Base-by-base conservation (phyloP, 2,797 vertebrate species). In the Brachymystax lenok region DNA sequence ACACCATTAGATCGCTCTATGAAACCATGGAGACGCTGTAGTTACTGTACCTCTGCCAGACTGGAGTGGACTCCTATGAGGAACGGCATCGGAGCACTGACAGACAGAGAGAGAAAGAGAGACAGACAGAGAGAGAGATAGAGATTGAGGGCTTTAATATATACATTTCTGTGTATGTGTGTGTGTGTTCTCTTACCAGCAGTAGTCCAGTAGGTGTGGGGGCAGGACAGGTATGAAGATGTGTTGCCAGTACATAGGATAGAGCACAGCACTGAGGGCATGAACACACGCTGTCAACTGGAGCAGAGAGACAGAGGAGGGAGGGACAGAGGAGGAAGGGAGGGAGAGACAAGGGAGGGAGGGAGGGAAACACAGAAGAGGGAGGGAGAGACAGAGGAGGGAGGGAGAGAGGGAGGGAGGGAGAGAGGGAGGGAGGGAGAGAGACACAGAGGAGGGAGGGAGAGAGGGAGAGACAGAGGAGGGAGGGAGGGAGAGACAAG, bases 211-310 rank as follows among this genome's bases (percentile, higher is more conserved):
- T 24, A 97, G 93, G 79, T 98, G 96, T 0, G 96, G 94, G 1
- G 97, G 97, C 59, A 98, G 90, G 0, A 96, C 95, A 12, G 97
- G 96, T 77, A 98, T 98, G 88, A 96, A 96, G 88, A 98, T 96
- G 82, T 98, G 97, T 72, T 98, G 96, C 97, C 97, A 98, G 91
- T 92, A 94, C 97, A 98, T 97, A 67, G 97, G 96, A 77, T 95
- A 96, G 12, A 98, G 87, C 83, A 96, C 89, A 4, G 93, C 91
- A 7, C 92, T 93, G 70, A 96, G 94, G 2, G 96, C 97, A 17
- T 97, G 96, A n/a, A 97, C 90, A 14, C 97, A 98, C 1, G 93
- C 89, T 0, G 93, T 93, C 71, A 95, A 77, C 93, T 94, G 40
- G n/a, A 73, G 66, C 50, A 82, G 71, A 80, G 82, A 24, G n/a